These are phyloP conservation scores for Masnerella sp. DNA, from an alignment of 2,888 invertebrate species.

Conservation along the genomic window DNA sequence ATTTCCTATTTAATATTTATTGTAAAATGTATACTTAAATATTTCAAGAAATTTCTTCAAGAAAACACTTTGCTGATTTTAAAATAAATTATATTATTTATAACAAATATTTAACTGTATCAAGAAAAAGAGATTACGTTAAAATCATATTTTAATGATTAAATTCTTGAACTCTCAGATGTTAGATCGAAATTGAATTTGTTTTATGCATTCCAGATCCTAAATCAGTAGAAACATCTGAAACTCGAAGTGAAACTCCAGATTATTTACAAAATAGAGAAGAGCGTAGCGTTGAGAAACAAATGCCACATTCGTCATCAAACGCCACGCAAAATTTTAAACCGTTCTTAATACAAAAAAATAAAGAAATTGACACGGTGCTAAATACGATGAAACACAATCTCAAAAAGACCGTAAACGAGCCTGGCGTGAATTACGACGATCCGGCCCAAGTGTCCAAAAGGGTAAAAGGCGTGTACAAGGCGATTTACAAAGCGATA, in stretches of 20 bases:
- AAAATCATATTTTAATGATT: too few species aligned
- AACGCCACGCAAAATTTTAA: constrained; percentile 52
- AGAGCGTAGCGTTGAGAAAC: not conserved
- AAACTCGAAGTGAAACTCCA: not conserved
- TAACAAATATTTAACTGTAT: too few species aligned
- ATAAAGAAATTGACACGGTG: constrained; percentile 66
- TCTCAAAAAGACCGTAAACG: constrained; percentile 50
- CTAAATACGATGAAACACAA: constrained; percentile 63
- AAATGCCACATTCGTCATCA: not conserved
- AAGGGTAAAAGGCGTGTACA: constrained; percentile 28
- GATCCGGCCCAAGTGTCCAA: constrained; percentile 8
- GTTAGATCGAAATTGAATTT: too few species aligned
- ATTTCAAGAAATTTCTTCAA: not conserved
- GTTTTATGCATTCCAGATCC: too few species aligned
- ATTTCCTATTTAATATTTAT: not conserved
- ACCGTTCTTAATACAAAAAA: constrained; percentile 63
- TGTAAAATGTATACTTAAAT: not conserved
- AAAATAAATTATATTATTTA: too few species aligned
- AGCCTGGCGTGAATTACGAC: constrained; percentile 30
- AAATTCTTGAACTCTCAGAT: too few species aligned
- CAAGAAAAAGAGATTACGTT: too few species aligned
- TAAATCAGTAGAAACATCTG: not conserved
- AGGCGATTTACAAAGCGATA: constrained; percentile 31
- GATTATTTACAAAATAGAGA: too few species aligned
- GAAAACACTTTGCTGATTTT: too few species aligned